Base-by-base conservation (phyloP, 2,797 vertebrate species). In the Holocentrus rufus region DNA sequence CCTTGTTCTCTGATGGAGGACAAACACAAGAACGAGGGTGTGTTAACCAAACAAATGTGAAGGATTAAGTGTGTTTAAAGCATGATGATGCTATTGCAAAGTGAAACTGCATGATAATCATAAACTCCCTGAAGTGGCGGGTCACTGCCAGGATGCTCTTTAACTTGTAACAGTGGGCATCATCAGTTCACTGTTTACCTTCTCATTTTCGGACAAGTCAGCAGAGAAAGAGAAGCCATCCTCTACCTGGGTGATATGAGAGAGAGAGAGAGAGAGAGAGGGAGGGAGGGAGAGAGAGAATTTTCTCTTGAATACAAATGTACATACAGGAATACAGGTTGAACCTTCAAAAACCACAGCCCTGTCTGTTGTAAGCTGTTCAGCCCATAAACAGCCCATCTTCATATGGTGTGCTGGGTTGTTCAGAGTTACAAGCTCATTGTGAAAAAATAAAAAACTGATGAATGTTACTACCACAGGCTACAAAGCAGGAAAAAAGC, bases 1-100 rank as follows among this genome's bases (percentile, higher is more conserved):
- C 50, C 89, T 80, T 44, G 86, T 73, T 85, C 86, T 95, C 96
- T 98, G 90, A 34, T 87, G 77, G 52, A 81, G 70, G 65, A 84
- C 53, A 79, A 44, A 22, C 1, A 69, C 2, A 9, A 72, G 7
- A n/a, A 66, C 63, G 1, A 52, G 53, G 31, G 31, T 34, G 31
- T 25, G n/a, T n/a, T n/a, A n/a, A n/a, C n/a, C 7, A 56, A 68
- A 23, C 22, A 53, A 22, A 53, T 53, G 20, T 11, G 50, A 53
- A 9, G 47, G 47, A 50, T 2, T 20, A n/a, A 18, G 14, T 50
- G 4, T 2, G 9, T n/a, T 1, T 0, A 34, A 63, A 34, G 30
- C 11, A 39, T n/a, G 4, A 18, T 2, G 31, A 5, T 3, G 34
- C 7, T 6, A 13, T 46, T 52, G 30, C 13, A 42, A 1, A 39